Conservation (phyloP, 2,113 vertebrate genomes). For the Eretmodus cyanostictus region DNA sequence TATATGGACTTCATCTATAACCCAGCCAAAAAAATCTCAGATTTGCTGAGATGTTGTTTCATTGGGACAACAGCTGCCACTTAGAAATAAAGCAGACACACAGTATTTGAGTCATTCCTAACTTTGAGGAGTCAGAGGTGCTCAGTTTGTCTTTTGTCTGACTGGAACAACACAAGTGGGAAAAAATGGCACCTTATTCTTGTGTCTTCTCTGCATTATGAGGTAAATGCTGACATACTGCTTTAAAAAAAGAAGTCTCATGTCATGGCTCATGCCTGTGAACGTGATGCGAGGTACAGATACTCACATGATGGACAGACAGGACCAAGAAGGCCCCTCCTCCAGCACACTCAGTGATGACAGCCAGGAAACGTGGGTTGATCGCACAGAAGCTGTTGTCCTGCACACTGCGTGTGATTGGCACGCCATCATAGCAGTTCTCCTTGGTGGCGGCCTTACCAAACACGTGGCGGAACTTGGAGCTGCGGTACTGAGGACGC, state of each 20-base stretch:
- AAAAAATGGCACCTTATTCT: not conserved
- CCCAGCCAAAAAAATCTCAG: not conserved
- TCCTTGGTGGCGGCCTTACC: slow-evolving; percentile 87
- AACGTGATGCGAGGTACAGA: not conserved
- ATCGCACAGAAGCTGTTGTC: slow-evolving; percentile 93
- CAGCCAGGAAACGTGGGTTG: slow-evolving; percentile 89
- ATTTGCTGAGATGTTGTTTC: not conserved
- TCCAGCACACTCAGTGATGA: slow-evolving; percentile 88
- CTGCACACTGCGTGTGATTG: slow-evolving; percentile 89
- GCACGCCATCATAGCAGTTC: slow-evolving; percentile 85
- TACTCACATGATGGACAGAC: slow-evolving; percentile 83
- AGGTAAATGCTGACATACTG: not conserved
- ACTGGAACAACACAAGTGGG: no score
- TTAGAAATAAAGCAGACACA: not conserved
- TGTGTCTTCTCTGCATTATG: not conserved
- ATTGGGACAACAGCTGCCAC: not conserved
- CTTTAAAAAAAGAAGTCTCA: not conserved
- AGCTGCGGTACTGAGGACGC: slow-evolving; percentile 87
- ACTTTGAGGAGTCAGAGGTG: not conserved
- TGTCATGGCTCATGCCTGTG: not conserved
- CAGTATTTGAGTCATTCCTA: not conserved
- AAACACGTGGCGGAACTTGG: slow-evolving; percentile 92
- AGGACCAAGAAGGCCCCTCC: slow-evolving; percentile 91
- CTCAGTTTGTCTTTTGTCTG: not conserved
- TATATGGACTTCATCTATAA: not conserved